phyloP scores from a whole-genome alignment of 2,888 invertebrate genomes.

The Parnassius glacialis region DNA sequence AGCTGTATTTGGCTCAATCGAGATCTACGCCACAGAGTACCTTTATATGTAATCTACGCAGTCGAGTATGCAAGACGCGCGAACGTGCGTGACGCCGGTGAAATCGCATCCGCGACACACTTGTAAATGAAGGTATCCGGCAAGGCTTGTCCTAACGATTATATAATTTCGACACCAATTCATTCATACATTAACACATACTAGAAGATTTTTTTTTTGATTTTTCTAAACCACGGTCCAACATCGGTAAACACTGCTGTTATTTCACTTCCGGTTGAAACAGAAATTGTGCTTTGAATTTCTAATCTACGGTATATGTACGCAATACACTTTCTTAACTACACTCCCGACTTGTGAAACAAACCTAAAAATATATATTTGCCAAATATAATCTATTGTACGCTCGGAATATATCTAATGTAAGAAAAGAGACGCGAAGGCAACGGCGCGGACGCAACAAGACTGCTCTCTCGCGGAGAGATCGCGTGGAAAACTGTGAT shows the following conservation, averaged over 20 bases:
- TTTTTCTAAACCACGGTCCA: no score
- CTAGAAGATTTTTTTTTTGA: no score
- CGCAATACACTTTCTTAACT: no score
- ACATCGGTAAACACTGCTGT: not conserved
- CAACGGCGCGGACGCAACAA: conserved; percentile 58
- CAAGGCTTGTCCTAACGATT: conserved; percentile 41
- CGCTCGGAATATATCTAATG: conserved; percentile 12
- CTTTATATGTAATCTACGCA: conserved; percentile 29
- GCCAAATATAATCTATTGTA: no score
- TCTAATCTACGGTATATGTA: no score
- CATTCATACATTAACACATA: conserved; percentile 5
- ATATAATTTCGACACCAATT: conserved; percentile 29
- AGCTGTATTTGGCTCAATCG: conserved; percentile 59
- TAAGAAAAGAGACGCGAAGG: conserved; percentile 45
- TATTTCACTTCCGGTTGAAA: conserved; percentile 8
- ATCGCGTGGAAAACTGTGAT: conserved; percentile 75
- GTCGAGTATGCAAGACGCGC: conserved; percentile 50
- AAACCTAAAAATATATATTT: no score
- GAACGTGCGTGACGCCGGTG: conserved; percentile 73
- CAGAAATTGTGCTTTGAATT: conserved; percentile 5
- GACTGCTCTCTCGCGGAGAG: conserved; percentile 76
- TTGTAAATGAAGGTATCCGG: conserved; percentile 52
- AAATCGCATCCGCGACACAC: conserved; percentile 69
- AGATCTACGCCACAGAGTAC: conserved; percentile 28
- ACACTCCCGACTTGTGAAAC: no score